These are phyloP conservation scores for Agrotis clavis DNA, from an alignment of 2,888 invertebrate genomes.

Conservation along the genomic window DNA sequence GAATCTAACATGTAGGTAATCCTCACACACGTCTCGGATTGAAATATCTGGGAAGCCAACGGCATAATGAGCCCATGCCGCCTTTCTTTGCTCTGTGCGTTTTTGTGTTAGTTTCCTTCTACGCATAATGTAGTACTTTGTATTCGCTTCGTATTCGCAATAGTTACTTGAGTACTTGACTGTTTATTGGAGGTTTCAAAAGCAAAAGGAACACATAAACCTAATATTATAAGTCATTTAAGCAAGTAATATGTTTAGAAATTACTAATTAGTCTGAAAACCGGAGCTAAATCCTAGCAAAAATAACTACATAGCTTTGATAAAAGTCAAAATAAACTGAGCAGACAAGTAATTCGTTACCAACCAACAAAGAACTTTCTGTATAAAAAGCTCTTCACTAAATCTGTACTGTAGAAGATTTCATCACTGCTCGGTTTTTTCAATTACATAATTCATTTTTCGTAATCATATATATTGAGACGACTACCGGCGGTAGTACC, in stretches of 20 bases:
- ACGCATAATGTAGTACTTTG: slow-evolving; percentile 15
- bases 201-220: background rate
- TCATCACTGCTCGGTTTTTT: slow-evolving; percentile 42
- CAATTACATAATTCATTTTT: slow-evolving; percentile 60
- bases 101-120: slow-evolving; percentile 29
- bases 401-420: slow-evolving; percentile 33
- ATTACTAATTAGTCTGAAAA: background rate
- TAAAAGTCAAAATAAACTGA: background rate
- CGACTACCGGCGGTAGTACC: slow-evolving; percentile 36
- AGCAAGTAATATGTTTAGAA: background rate
- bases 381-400: slow-evolving; percentile 27
- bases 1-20: slow-evolving; percentile 43
- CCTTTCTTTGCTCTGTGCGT: slow-evolving; percentile 20
- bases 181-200: background rate
- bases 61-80: slow-evolving; percentile 40
- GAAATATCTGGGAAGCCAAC: slow-evolving; percentile 53
- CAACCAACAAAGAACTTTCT: slow-evolving; percentile 27
- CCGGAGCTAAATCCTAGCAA: background rate
- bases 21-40: slow-evolving; percentile 29
- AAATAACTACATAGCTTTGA: background rate
- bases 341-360: background rate
- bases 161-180: background rate
- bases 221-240: background rate
- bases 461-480: slow-evolving; percentile 44
- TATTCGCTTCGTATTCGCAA: background rate